Evolutionary conservation across 2,113 vertebrate species (phyloP).

Genomic region (Romanogobio albipinnatus): DNA sequence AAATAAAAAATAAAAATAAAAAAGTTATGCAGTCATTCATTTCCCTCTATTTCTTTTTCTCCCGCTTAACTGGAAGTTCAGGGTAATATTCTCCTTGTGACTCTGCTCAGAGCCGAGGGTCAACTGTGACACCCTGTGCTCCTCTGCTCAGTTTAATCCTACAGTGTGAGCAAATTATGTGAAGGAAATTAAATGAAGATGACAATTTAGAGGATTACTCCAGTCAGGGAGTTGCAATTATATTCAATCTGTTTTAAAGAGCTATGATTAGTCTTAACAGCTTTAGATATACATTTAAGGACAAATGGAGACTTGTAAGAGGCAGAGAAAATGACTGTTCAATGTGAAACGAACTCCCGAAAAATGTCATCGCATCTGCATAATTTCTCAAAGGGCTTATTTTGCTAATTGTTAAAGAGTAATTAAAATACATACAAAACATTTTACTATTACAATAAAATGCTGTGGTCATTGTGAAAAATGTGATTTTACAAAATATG

Average conservation of each 20-base stretch:
- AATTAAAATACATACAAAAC: too few species aligned
- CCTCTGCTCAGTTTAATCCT: conserved; percentile 9
- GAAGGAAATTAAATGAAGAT: conserved; percentile 17
- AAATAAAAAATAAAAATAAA: too few species aligned
- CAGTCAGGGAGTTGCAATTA: conserved; percentile 9
- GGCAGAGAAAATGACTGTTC: background rate
- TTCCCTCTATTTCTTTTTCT: background rate
- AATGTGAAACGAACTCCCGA: background rate
- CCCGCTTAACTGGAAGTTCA: background rate
- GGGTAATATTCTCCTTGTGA: conserved; percentile 1
- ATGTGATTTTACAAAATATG: too few species aligned
- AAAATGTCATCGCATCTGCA: background rate
- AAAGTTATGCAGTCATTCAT: background rate
- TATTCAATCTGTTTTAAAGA: conserved; percentile 18
- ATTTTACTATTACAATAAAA: too few species aligned
- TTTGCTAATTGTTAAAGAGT: too few species aligned
- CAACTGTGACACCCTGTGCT: conserved; percentile 1
- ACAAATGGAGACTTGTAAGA: background rate
- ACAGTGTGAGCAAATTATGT: conserved; percentile 10
- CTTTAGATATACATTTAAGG: conserved; percentile 10
- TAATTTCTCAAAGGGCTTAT: too few species aligned
- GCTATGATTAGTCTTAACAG: conserved; percentile 16
- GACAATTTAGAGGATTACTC: conserved; percentile 10
- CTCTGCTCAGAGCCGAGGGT: conserved; percentile 1
- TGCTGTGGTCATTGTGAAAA: too few species aligned